These are phyloP conservation scores for Dendrolimus houi DNA, from an alignment of 2,888 invertebrate genomes.

Conservation along the genomic window DNA sequence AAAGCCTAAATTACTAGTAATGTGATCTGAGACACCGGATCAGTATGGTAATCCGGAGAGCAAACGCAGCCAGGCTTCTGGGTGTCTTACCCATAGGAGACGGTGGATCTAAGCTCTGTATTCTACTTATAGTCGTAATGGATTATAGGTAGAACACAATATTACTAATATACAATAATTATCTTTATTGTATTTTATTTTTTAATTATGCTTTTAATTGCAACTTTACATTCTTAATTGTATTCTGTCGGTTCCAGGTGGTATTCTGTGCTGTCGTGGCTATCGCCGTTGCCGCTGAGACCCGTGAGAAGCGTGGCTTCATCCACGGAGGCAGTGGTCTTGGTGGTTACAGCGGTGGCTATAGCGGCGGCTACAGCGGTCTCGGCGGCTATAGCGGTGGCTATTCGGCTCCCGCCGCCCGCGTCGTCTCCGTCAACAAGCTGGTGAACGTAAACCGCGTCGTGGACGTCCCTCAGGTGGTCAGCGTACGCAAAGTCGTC, in stretches of 20 bases:
- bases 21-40: no score
- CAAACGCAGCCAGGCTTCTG: no score
- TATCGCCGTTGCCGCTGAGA: conserved; percentile 13
- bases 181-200: no score
- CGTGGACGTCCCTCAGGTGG: conserved; percentile 32
- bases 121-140: no score
- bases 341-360: conserved; percentile 9
- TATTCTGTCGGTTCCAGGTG: conserved; percentile 17
- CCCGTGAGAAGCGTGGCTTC: conserved; percentile 18
- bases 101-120: no score
- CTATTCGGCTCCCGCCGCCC: conserved; percentile 16
- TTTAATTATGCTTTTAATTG: no score
- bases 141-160: no score
- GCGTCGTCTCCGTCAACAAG: conserved; percentile 23
- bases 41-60: no score
- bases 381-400: conserved; percentile 5
- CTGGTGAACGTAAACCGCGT: conserved; percentile 34
- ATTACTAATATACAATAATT: no score
- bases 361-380: not conserved
- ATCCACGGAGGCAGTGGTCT: conserved; percentile 9
- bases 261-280: conserved; percentile 22
- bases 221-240: no score
- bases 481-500: conserved; percentile 36
- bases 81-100: no score
- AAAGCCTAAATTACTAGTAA: no score